phyloP scores from a whole-genome alignment of 2,113 vertebrate genomes.

The Turnix velox region DNA sequence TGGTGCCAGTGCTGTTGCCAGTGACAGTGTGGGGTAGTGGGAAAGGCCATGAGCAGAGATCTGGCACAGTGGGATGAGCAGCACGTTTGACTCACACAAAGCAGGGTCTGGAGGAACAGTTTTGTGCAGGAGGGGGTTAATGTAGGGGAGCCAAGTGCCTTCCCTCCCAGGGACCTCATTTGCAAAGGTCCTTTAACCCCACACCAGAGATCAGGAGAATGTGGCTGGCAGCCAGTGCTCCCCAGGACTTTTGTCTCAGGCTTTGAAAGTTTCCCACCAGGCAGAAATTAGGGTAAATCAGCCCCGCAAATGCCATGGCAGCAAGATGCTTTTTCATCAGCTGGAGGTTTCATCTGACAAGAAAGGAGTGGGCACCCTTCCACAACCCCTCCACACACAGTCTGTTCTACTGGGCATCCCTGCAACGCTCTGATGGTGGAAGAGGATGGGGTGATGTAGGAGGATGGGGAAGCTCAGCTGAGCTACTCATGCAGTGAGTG shows the following conservation, averaged over 20 bases:
- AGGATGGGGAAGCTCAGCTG: neutral
- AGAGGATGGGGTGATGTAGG: neutral
- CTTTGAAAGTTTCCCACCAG: neutral
- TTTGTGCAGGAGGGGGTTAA: neutral
- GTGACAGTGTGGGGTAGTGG: neutral
- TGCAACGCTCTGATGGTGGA: fast-evolving
- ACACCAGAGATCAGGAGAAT: neutral
- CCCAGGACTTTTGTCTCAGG: neutral
- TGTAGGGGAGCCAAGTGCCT: neutral
- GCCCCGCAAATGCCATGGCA: fast-evolving
- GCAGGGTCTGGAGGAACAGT: neutral
- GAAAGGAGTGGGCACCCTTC: neutral
- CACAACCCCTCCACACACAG: fast-evolving
- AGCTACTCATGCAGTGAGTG: fast-evolving
- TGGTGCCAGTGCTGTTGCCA: neutral
- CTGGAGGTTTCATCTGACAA: neutral
- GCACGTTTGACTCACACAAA: fast-evolving
- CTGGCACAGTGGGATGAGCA: fast-evolving
- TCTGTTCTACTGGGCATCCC: neutral
- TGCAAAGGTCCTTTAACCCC: neutral
- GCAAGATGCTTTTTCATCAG: neutral
- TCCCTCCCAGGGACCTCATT: neutral
- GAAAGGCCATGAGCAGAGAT: neutral
- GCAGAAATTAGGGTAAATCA: neutral
- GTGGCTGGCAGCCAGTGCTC: neutral